A percentile compares a stretch with the other conserved stretches of the same genome.
phyloP scores from a whole-genome alignment of 2,113 vertebrate species.

The Myiozetetes cayanensis region DNA sequence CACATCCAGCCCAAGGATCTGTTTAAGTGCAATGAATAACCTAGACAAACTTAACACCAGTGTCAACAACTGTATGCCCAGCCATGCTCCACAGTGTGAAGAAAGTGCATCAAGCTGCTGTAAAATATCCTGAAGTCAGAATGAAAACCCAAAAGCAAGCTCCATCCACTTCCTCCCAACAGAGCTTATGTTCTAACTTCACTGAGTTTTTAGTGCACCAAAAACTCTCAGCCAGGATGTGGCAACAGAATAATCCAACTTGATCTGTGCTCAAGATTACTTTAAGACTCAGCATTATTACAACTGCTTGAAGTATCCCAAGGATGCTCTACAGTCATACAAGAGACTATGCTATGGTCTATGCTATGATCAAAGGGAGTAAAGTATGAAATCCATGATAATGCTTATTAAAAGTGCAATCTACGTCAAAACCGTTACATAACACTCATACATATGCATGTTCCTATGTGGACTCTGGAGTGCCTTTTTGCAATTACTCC shows the following conservation, averaged over 20 bases:
- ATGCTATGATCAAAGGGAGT: not conserved
- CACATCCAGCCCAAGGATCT: not conserved
- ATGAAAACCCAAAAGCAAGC: not conserved
- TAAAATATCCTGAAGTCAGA: not conserved
- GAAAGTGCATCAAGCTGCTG: not conserved
- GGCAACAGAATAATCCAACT: not conserved
- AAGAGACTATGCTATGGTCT: not conserved
- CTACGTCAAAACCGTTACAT: not conserved
- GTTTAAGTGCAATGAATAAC: not conserved
- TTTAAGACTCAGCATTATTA: not conserved
- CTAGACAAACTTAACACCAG: not conserved
- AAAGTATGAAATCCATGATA: not conserved
- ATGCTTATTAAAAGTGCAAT: not conserved
- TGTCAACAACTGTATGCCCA: not conserved
- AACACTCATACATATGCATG: not conserved
- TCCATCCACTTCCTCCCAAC: not conserved
- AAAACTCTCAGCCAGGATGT: not conserved
- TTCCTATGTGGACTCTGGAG: not conserved
- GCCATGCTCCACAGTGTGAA: not conserved
- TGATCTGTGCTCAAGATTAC: not conserved
- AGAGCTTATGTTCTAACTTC: not conserved
- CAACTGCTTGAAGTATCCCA: accelerated
- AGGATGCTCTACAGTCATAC: not conserved
- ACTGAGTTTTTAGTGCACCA: not conserved
- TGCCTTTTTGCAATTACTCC: not conserved